Base-by-base conservation (phyloP, 2,888 invertebrate genomes). In the Dendrolimus pini region DNA sequence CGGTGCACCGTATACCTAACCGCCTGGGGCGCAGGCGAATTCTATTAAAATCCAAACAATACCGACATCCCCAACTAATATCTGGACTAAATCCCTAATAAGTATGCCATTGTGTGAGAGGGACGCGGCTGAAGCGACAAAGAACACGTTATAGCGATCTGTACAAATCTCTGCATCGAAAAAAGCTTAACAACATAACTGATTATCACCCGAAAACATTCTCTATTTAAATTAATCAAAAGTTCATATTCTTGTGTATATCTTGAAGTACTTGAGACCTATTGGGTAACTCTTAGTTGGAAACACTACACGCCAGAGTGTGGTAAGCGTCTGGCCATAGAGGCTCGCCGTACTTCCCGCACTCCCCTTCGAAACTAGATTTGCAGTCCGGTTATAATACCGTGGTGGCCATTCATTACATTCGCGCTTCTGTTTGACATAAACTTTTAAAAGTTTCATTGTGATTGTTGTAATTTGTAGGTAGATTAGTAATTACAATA, bases 51-150 rank as follows among this genome's bases (percentile, higher is more conserved):
- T 82, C 83, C 88, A 88, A 89, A 90, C 90, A 89, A 90, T 89
- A 75, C 83, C 83, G 72, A 78, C 85, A 86, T 86, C 90, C 89
- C 89, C 87, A 89, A 89, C 89, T 90, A 89, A 89, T 90, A 90
- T 89, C 90, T 89, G 90, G 86, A 89, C 89, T 89, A 89, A 89
- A 89, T 89, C 90, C 89, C 90, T 90, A 89, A 90, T 90, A 90
- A 90, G 90, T 90, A 89, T 89, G 89, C 90, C 89, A 89, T 89
- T 89, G 90, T 89, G 83, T 83, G 89, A 88, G 89, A 89, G 90
- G 85, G 90, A 88, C 86, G 84, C 79, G 84, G 84, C 80, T 75
- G 75, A 83, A 83, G 80, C 87, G 80, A 89, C 89, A 89, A 90
- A 90, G 89, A 88, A 86, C 89, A 87, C 84, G 89, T 90, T 89